These are phyloP conservation scores for Nycticryphes semicollaris DNA, from an alignment of 2,113 vertebrate species.

Conservation along the genomic window DNA sequence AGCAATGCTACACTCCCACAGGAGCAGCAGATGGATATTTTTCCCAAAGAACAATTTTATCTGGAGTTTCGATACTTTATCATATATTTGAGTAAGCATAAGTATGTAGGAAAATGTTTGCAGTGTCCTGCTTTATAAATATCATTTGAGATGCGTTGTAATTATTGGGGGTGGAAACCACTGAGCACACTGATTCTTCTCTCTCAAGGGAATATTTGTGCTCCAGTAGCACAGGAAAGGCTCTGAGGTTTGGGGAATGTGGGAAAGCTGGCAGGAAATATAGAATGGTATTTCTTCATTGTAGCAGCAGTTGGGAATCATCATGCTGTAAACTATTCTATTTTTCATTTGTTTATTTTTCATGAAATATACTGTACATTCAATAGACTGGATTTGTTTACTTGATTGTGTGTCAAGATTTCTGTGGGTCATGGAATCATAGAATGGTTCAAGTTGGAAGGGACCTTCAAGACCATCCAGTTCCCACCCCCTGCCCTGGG, in stretches of 20 bases:
- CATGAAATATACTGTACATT: background rate
- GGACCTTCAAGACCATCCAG: too few relatives aligned
- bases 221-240: background rate
- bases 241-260: background rate
- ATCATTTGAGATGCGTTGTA: background rate
- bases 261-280: background rate
- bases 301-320: background rate
- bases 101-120: background rate
- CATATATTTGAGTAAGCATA: background rate
- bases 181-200: background rate
- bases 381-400: background rate
- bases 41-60: background rate
- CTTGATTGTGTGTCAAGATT: background rate
- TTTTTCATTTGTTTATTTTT: background rate
- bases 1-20: background rate
- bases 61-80: background rate
- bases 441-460: too few relatives aligned
- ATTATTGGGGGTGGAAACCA: background rate
- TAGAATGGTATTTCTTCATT: background rate
- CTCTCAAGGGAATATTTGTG: background rate
- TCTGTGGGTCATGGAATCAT: background rate
- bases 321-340: background rate
- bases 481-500: too few relatives aligned
- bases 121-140: background rate
- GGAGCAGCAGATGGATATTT: background rate